Base-by-base conservation (phyloP, 2,888 invertebrate species). In the Cryptus viduatorius region DNA sequence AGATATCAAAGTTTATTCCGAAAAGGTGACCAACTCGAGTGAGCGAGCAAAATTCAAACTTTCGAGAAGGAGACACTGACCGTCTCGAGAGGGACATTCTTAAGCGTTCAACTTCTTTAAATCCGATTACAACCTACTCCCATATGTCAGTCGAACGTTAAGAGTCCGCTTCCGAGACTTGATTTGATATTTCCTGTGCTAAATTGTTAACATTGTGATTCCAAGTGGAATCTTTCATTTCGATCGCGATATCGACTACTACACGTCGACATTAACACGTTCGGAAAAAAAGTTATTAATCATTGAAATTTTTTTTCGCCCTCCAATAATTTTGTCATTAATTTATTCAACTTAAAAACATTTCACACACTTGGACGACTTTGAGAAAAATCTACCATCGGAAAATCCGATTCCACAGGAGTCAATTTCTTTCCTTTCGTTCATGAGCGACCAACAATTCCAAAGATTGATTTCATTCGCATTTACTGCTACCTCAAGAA, bases 1-100 rank as follows among this genome's bases (percentile, higher is more conserved):
- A 84, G 78, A 84, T 79, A 81, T 84, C 64, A 81, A 81, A 84
- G 78, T 84, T 84, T 81, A 75, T 78, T 81, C 65, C 69, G 46
- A 78, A 78, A 81, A 73, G 68, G 73, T 72, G 73, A 72, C n/a
- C n/a, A n/a, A n/a, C n/a, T n/a, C n/a, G n/a, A n/a, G n/a, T n/a
- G n/a, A n/a, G n/a, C n/a, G n/a, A n/a, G n/a, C n/a, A n/a, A n/a
- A n/a, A n/a, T n/a, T n/a, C n/a, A n/a, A n/a, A n/a, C 61, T 68
- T 48, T 82, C 72, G 77, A 69, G 67, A 56, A 68, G 50, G 56
- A 37, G 67, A 67, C 8, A 68, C 31, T 56, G 61, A 10, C 24
- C 16, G 14, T 24, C 69, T 69, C 48, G 59, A 72, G 78, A 78
- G 24, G 37, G 82, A 72, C 65, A 76, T 50, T 75, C 42, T 61